Percentiles rank a stretch among this genome's conserved stretches.
These are phyloP conservation scores for Epinotia nisella DNA, from an alignment of 2,888 invertebrate genomes.

Conservation along the genomic window DNA sequence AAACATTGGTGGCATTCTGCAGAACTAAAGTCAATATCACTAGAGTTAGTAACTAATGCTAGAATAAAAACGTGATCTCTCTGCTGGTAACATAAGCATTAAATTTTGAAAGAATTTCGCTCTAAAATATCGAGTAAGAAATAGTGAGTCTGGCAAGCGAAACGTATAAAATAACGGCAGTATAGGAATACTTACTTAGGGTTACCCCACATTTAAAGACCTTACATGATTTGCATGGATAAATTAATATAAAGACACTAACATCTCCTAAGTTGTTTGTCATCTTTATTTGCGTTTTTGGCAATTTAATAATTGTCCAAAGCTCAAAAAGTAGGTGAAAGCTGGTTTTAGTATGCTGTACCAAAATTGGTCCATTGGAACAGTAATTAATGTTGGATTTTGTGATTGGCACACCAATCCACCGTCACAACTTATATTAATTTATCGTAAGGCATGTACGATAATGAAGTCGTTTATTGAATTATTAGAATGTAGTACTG, in stretches of 20 bases:
- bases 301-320: constrained; percentile 11
- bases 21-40: not conserved
- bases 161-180: no score
- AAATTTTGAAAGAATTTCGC: not conserved
- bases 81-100: not conserved
- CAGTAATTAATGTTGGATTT: no score
- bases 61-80: not conserved
- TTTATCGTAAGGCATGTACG: not conserved
- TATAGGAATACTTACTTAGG: no score
- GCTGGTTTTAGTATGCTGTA: no score
- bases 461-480: not conserved
- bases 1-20: not conserved
- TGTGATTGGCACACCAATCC: no score
- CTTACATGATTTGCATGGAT: not conserved
- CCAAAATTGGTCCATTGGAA: no score
- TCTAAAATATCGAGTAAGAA: no score
- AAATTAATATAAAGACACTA: not conserved
- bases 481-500: not conserved
- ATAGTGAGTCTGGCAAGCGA: no score
- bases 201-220: no score
- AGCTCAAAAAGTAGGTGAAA: not conserved
- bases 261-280: not conserved
- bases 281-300: constrained; percentile 1
- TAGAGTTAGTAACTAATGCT: not conserved
- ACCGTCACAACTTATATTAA: no score